Percentiles rank a stretch among this genome's conserved stretches.
Conservation (phyloP, 2,113 vertebrate species). For the Porphyrio hochstetteri region DNA sequence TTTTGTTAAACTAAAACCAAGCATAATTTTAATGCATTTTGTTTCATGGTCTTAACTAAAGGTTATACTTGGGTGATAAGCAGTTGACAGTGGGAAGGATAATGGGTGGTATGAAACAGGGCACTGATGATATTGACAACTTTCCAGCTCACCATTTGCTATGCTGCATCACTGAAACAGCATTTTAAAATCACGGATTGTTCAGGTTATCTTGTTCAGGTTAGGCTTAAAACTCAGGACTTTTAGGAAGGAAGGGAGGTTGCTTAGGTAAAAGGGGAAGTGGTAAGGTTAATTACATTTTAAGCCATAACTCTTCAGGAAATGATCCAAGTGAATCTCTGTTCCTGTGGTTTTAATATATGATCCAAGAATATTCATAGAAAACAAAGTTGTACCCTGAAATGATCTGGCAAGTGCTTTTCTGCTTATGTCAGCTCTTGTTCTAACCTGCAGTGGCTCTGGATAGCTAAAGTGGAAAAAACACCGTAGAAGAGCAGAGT, state of each 20-base stretch:
- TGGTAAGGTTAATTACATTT: not conserved
- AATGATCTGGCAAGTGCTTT: not conserved
- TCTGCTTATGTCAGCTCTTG: not conserved
- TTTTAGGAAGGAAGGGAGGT: not conserved
- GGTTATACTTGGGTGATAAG: not conserved
- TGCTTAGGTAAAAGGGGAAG: not conserved
- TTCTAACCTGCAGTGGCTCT: not conserved
- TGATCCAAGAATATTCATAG: not conserved
- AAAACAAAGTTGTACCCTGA: not conserved
- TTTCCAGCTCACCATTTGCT: not conserved
- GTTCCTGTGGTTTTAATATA: slow-evolving; percentile 7
- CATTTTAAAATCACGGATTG: not conserved
- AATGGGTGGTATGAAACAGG: not conserved
- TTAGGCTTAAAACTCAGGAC: not conserved
- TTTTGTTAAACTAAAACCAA: not conserved
- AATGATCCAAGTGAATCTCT: not conserved
- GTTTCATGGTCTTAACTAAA: not conserved
- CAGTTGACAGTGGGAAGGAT: not conserved
- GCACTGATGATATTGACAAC: not conserved
- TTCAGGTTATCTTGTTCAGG: not conserved
- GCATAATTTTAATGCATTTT: not conserved
- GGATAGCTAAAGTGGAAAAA: not conserved
- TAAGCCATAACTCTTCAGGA: not conserved
- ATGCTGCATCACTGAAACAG: not conserved
- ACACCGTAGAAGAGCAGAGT: not conserved